phyloP scores from a whole-genome alignment of 2,888 invertebrate genomes.

The Epinotia brunnichana region DNA sequence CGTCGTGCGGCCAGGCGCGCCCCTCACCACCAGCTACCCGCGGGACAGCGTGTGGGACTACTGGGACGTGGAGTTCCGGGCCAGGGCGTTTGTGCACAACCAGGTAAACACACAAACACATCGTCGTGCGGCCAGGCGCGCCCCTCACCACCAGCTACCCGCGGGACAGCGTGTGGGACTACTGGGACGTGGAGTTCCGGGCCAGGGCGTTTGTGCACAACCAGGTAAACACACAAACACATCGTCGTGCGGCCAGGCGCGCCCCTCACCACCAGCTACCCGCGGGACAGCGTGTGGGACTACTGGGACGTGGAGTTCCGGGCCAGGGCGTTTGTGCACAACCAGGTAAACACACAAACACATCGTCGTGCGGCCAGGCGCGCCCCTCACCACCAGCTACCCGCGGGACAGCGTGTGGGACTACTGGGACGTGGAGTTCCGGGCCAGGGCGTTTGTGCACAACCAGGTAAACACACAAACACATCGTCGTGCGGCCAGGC shows the following conservation, averaged over 20 bases:
- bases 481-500: slow-evolving; percentile 82
- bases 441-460: slow-evolving; percentile 88
- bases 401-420: slow-evolving; percentile 73
- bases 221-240: slow-evolving; percentile 83
- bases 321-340: neutral
- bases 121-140: slow-evolving; percentile 81
- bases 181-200: slow-evolving; percentile 86
- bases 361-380: slow-evolving; percentile 78
- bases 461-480: slow-evolving; percentile 87
- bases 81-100: slow-evolving; percentile 89
- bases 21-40: slow-evolving; percentile 75
- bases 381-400: slow-evolving; percentile 73
- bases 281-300: slow-evolving; percentile 31
- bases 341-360: slow-evolving; percentile 53
- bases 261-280: slow-evolving; percentile 75
- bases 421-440: slow-evolving; percentile 87
- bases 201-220: slow-evolving; percentile 90
- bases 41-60: slow-evolving; percentile 78
- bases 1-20: slow-evolving; percentile 77
- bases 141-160: slow-evolving; percentile 76
- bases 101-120: slow-evolving; percentile 85
- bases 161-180: slow-evolving; percentile 77
- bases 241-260: slow-evolving; percentile 62
- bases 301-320: neutral
- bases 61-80: slow-evolving; percentile 86